Evolutionary conservation across 92 coral and sea anemone species (phyloP).

Genomic region (Porites lobata): DNA sequence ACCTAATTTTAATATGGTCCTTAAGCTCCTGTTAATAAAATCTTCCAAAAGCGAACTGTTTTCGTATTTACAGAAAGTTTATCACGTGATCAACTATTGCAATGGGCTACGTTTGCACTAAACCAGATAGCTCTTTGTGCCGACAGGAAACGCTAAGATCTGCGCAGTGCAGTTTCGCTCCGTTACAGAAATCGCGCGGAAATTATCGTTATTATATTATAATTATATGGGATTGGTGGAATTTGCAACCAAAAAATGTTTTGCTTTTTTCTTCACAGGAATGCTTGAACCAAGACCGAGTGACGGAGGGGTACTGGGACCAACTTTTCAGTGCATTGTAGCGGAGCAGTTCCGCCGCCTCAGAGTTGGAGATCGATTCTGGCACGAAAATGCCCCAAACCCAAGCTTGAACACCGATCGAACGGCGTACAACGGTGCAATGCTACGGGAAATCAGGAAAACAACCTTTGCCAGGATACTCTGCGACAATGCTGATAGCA

Average conservation of each 20-base stretch:
- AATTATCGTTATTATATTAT: too few relatives aligned
- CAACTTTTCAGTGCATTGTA: conserved; percentile 86
- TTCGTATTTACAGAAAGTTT: too few relatives aligned
- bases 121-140: too few relatives aligned
- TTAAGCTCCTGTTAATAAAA: too few relatives aligned
- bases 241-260: background rate
- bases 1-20: too few relatives aligned
- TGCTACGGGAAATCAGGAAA: conserved; percentile 83
- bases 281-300: background rate
- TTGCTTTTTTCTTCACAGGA: background rate
- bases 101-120: too few relatives aligned
- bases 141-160: too few relatives aligned
- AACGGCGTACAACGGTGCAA: conserved; percentile 73
- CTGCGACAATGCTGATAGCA: conserved; percentile 78
- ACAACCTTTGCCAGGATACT: conserved; percentile 80
- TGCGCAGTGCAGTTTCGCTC: too few relatives aligned
- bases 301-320: conserved; percentile 84
- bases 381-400: conserved; percentile 84
- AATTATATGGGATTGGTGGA: background rate
- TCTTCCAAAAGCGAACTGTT: too few relatives aligned
- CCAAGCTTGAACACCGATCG: background rate
- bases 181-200: too few relatives aligned
- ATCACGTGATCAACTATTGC: too few relatives aligned
- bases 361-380: conserved; percentile 92
- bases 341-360: conserved; percentile 78